Conservation (phyloP, 2,888 invertebrate genomes). For the Macropis europaea region DNA sequence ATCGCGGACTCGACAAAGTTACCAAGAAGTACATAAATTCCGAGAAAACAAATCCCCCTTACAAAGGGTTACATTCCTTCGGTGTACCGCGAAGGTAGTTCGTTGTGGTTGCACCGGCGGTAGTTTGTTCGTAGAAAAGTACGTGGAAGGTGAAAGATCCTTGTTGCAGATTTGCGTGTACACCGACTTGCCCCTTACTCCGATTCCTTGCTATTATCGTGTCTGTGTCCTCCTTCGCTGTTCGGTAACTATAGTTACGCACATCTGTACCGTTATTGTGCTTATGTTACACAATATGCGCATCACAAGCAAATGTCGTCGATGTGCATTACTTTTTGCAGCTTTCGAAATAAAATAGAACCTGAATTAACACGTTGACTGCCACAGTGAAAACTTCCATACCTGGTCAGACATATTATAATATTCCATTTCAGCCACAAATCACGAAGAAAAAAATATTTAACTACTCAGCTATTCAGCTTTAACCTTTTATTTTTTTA, state of each 20-base stretch:
- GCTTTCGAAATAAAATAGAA: background rate
- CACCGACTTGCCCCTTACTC: background rate
- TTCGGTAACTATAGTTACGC: slow-evolving; percentile 33
- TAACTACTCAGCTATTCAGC: too few relatives aligned
- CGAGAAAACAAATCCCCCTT: slow-evolving; percentile 36
- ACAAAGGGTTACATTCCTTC: slow-evolving; percentile 31
- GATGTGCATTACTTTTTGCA: background rate
- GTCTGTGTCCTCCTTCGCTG: background rate
- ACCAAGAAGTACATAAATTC: slow-evolving; percentile 20
- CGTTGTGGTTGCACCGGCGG: slow-evolving; percentile 20
- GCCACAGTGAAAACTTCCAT: too few relatives aligned
- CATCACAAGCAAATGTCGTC: background rate
- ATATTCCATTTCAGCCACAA: too few relatives aligned
- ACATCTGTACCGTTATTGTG: slow-evolving; percentile 34
- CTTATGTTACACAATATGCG: slow-evolving; percentile 1
- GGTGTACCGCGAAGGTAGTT: background rate
- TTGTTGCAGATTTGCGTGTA: background rate
- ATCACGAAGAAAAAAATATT: too few relatives aligned
- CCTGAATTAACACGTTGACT: too few relatives aligned
- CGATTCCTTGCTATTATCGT: slow-evolving; percentile 3
- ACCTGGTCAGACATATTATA: too few relatives aligned
- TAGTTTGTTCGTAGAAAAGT: slow-evolving; percentile 6
- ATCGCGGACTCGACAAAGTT: background rate
- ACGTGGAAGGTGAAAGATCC: background rate
- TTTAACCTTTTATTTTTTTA: too few relatives aligned